Percentiles rank a stretch among this genome's conserved stretches.
phyloP scores from a whole-genome alignment of 2,888 invertebrate species.

The Nymphalis polychloros region DNA sequence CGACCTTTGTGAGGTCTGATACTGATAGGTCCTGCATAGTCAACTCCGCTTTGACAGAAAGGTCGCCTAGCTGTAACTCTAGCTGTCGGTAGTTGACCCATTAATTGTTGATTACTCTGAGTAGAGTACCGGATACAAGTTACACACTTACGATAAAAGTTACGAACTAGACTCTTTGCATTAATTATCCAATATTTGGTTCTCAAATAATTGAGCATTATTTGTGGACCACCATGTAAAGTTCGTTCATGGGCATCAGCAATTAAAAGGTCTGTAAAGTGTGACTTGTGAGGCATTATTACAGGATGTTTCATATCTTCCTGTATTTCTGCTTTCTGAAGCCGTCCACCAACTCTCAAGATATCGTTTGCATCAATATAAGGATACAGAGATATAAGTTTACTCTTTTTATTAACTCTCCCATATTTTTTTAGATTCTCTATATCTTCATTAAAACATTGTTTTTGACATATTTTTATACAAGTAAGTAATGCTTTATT shows the following conservation, averaged over 20 bases:
- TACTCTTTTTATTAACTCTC: too few relatives aligned
- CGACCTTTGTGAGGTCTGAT: too few relatives aligned
- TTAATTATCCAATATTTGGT: slow-evolving; percentile 6
- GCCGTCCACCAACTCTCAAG: slow-evolving; percentile 26
- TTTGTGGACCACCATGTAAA: too few relatives aligned
- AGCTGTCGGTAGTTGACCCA: slow-evolving; percentile 1
- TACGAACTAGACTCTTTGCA: not conserved
- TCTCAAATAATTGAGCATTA: not conserved
- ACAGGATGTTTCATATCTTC: not conserved
- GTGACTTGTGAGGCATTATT: not conserved
- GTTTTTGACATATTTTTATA: too few relatives aligned
- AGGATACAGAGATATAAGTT: too few relatives aligned
- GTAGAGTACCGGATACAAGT: too few relatives aligned
- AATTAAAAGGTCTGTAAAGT: not conserved
- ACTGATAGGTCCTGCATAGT: slow-evolving; percentile 9
- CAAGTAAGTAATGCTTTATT: too few relatives aligned
- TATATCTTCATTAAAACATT: too few relatives aligned
- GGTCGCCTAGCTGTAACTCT: not conserved
- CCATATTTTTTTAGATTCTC: too few relatives aligned
- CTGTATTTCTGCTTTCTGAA: not conserved
- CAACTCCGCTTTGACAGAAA: not conserved
- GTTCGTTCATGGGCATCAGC: not conserved
- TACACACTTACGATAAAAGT: too few relatives aligned
- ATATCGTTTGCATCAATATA: too few relatives aligned
- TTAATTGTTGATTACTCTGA: too few relatives aligned